phyloP scores from a whole-genome alignment of 1,140 invertebrate species.

The Propsilocerus akamusi region DNA sequence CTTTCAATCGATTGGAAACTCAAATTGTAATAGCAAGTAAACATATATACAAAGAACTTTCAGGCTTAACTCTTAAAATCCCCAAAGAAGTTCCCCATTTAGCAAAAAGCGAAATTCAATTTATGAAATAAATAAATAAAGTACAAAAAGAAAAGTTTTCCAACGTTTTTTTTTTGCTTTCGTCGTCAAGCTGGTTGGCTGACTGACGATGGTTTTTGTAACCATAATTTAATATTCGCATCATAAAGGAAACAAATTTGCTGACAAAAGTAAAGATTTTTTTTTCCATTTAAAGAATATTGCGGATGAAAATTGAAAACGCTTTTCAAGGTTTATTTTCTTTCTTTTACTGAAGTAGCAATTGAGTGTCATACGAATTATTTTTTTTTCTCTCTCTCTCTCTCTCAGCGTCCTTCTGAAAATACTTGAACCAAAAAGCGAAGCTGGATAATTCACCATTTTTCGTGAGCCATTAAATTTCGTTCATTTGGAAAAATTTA shows the following conservation, averaged over 20 bases:
- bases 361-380: too few relatives aligned
- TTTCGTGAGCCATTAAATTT: background rate
- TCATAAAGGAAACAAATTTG: background rate
- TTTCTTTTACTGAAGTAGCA: too few relatives aligned
- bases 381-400: too few relatives aligned
- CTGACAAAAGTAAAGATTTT: background rate
- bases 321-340: too few relatives aligned
- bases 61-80: constrained; percentile 14
- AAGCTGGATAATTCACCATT: too few relatives aligned
- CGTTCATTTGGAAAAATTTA: constrained; percentile 2
- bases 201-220: background rate
- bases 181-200: too few relatives aligned
- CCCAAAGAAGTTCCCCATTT: constrained; percentile 7
- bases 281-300: background rate
- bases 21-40: too few relatives aligned
- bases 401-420: background rate
- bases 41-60: too few relatives aligned
- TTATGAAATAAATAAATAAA: background rate
- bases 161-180: too few relatives aligned
- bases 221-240: constrained; percentile 1
- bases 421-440: too few relatives aligned
- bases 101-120: constrained; percentile 7
- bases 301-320: too few relatives aligned
- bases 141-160: background rate
- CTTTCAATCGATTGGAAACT: too few relatives aligned